Base-by-base conservation (phyloP, 2,888 invertebrate species). In the Nezara viridula region DNA sequence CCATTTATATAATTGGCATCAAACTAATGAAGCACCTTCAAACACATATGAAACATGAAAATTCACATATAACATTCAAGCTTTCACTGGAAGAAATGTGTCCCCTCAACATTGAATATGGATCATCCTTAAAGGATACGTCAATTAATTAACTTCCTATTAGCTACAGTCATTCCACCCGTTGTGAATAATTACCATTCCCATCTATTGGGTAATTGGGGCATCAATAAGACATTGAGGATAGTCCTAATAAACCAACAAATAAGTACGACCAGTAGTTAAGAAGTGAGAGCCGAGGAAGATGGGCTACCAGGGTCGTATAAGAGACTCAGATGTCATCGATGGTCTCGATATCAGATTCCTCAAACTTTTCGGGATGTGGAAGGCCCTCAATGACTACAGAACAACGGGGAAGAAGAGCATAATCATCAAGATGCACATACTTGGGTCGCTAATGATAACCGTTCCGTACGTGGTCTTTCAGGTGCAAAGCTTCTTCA, bases 131-230 rank as follows among this genome's bases (percentile, higher is more conserved):
- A 55, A 55, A n/a, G 24, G 10, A n/a, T n/a, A 55, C 6, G 10
- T 9, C 24, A 55, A n/a, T 55, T n/a, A 55, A n/a, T 55, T n/a
- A 55, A 6, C n/a, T 7, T 16, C 50, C 19, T 16, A 16, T 50
- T 16, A 16, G 14, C 19, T 7, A 50, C 50, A 19, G 50, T 50
- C 50, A 50, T 50, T 50, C 50, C 50, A 50, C 16, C n/a, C 6
- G 5, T n/a, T 6, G 2, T 55, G 55, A 55, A 55, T 55, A 55
- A 55, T 55, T 55, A n/a, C 55, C n/a, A 55, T 55, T 55, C 55
- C n/a, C 55, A 55, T 55, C n/a, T 55, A 55, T 55, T 55, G 55
- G 55, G 55, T 55, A 55, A 55, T 55, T 55, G 55, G n/a, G n/a
- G 55, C n/a, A 55, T 55, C 55, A 55, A 55, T 55, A 55, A 55